Evolutionary conservation across 2,113 vertebrate species (phyloP), one percentile per base, ranked within the genome.

Genomic region (Stictonetta naevosa): DNA sequence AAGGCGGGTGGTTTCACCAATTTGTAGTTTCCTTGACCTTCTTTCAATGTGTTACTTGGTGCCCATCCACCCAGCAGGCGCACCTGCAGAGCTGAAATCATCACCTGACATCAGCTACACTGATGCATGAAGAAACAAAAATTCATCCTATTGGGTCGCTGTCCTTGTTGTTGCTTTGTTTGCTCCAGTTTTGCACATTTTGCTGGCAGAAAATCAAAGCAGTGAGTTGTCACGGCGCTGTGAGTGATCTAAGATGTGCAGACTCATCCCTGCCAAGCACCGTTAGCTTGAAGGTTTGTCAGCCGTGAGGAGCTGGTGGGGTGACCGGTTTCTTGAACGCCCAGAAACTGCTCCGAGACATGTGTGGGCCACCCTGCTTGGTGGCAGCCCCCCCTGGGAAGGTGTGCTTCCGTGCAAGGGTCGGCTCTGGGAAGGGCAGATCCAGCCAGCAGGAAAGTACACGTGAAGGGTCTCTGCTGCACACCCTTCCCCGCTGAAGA

Each of bases 391-490:
- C n/a, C 46, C 46, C 34, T 25, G 33, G 62, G 62, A 76, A 83
- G 20, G 11, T 11, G 28, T 29, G 33, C 36, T 22, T 28, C 52
- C 71, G n/a, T 11, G 33, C 33, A 42, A 40, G 29, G 12, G n/a
- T 50, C 1, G 0, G 2, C 18, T 8, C 19, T 56, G 80, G 20
- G 48, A 76, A 36, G 8, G 31, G 8, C 17, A 50, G 53, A 64
- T 56, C 44, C 64, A 34, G 23, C 44, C 60, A 26, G 28, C 80
- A 52, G 76, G 52, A 9, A 59, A 60, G 17, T 6, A 10, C 10
- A 1, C 0, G 0, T 29, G 33, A 60, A 74, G 18, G 38, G 20
- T 36, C 4, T 60, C 52, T 53, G 38, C 33, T 60, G 56, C 55
- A 25, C 9, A 2, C 3, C 8, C 55, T 66, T 83, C 23, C 42